Evolutionary conservation across 2,888 invertebrate species (phyloP), one percentile per base, ranked within the genome.

Genomic region (Diogma glabrata): DNA sequence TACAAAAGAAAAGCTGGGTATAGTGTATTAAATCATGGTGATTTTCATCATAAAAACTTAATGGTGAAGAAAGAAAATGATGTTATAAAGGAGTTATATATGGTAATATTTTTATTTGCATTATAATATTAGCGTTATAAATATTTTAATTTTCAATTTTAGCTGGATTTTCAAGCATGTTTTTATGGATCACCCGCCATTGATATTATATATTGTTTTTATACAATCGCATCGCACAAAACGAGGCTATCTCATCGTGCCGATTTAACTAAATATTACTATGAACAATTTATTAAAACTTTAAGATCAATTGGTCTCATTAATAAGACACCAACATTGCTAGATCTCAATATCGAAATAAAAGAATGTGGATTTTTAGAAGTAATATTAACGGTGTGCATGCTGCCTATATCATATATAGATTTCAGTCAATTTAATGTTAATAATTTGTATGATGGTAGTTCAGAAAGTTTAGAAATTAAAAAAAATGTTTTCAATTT

Each of bases 11-110:
- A 53, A 12, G 48, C 52, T 20, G 51, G 50, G 10, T 68, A 66
- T 52, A 64, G 65, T 52, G 67, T 69, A 17, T 56, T 70, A 46
- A 67, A 67, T 55, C 70, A 70, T 53, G 70, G 70, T 7, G 70
- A 70, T 57, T 58, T 67, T 8, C 68, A 67, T 66, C 58, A 63
- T 10, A 68, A 67, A 51, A 70, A 70, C 55, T 66, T 69, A 60
- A 61, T 69, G 60, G 67, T 69, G 52, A 60, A 62, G 9, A 67
- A 68, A 4, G 43, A 43, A 43, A 43, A 43, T n/a, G 22, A 43
- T n/a, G 22, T 22, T 3, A 43, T 43, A 8, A 43, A 43, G n/a
- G 43, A 43, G 7, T n/a, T 43, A 16, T 43, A 43, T 9, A 43
- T 43, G 43, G n/a, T n/a, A n/a, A n/a, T n/a, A n/a, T n/a, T n/a